Percentiles rank a stretch among this genome's conserved stretches.
Evolutionary conservation across 2,888 invertebrate genomes (phyloP).

Genomic region (Epirrhoe alternata): DNA sequence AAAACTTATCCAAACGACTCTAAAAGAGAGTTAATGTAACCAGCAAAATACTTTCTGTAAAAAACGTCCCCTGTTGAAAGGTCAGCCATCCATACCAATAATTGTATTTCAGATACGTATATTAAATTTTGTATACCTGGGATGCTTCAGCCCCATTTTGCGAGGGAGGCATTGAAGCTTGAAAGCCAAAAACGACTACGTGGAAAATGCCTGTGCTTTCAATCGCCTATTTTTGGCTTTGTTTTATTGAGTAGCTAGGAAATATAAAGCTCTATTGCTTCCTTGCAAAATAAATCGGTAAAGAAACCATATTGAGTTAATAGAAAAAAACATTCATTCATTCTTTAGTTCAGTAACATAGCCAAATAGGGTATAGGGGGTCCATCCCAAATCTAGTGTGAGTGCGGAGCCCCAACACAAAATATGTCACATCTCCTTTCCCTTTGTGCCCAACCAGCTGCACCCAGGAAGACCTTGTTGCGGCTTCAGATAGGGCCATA

Average conservation of each 20-base stretch:
- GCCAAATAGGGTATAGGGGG: no score
- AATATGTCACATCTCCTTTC: no score
- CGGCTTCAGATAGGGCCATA: no score
- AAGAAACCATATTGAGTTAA: no score
- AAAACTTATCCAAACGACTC: no score
- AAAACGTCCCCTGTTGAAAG: constrained; percentile 50
- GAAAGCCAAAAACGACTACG: constrained; percentile 23
- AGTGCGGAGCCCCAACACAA: no score
- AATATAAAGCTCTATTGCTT: constrained; percentile 1
- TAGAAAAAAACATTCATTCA: no score
- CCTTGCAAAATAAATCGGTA: neutral
- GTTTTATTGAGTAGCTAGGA: constrained; percentile 5
- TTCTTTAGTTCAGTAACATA: no score
- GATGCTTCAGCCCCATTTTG: constrained; percentile 24
- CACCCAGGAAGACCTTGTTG: no score
- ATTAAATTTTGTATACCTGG: constrained; percentile 35
- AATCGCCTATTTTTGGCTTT: constrained; percentile 12
- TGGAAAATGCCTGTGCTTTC: constrained; percentile 15
- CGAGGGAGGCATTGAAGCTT: constrained; percentile 26
- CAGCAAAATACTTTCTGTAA: neutral
- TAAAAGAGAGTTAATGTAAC: no score
- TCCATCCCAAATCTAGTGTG: no score
- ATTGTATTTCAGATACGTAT: constrained; percentile 40
- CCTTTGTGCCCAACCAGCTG: no score
- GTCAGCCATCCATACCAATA: constrained; percentile 48